These are phyloP conservation scores for Florisuga fusca DNA, from an alignment of 2,797 vertebrate species.

Conservation along the genomic window DNA sequence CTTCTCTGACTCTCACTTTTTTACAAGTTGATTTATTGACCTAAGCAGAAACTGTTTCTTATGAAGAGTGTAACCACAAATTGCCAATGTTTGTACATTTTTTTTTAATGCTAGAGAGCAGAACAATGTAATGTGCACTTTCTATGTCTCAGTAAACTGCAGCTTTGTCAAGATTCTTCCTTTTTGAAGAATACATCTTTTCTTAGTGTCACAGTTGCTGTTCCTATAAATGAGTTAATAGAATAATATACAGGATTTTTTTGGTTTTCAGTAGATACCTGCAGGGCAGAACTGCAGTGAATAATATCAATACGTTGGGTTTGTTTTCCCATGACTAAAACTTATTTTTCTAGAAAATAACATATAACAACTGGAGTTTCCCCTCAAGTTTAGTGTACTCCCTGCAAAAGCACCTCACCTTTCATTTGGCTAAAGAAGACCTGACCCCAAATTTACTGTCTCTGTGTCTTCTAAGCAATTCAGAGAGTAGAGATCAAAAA, in stretches of 20 bases:
- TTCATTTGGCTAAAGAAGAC: background rate
- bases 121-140: background rate
- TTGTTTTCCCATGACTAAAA: background rate
- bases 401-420: background rate
- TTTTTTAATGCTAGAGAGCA: background rate
- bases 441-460: background rate
- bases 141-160: background rate
- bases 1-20: background rate
- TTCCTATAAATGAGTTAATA: background rate
- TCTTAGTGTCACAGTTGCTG: background rate
- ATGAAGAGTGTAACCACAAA: background rate
- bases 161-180: background rate
- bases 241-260: background rate
- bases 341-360: background rate
- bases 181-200: background rate
- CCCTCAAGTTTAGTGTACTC: accelerated
- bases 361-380: background rate
- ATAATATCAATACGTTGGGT: accelerated
- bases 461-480: background rate
- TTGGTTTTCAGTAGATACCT: background rate
- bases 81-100: background rate
- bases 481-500: background rate
- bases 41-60: background rate
- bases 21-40: background rate
- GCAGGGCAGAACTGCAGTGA: background rate